Percentiles rank a stretch among this genome's conserved stretches.
phyloP scores from a whole-genome alignment of 2,888 invertebrate genomes.

The Hypolimnas misippus region DNA sequence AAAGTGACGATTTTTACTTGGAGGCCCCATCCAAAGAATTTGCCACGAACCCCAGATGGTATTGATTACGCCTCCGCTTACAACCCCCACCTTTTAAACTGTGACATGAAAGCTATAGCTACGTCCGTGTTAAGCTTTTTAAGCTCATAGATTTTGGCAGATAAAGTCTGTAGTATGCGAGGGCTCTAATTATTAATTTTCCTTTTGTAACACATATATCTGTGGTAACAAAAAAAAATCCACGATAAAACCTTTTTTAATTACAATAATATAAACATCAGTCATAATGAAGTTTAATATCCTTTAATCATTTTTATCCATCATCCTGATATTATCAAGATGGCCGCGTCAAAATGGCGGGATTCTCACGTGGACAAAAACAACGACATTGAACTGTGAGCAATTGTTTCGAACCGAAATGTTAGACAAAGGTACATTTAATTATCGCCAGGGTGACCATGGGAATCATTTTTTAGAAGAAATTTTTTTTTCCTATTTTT shows the following conservation, averaged over 20 bases:
- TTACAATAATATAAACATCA: background rate
- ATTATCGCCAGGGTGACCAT: conserved; percentile 55
- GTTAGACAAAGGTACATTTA: conserved; percentile 71
- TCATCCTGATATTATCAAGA: conserved; percentile 36
- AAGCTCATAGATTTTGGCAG: too few relatives aligned
- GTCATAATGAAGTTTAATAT: background rate
- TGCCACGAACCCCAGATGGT: too few relatives aligned
- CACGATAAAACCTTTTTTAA: background rate
- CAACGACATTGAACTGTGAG: conserved; percentile 63
- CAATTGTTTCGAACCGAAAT: conserved; percentile 58
- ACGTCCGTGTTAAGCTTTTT: too few relatives aligned
- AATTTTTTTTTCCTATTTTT: too few relatives aligned
- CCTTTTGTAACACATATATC: too few relatives aligned
- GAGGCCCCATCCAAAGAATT: too few relatives aligned
- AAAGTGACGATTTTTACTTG: too few relatives aligned
- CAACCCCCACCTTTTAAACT: too few relatives aligned
- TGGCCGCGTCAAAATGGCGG: conserved; percentile 54
- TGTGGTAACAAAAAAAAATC: background rate
- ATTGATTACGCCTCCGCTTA: too few relatives aligned
- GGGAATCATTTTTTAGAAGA: too few relatives aligned
- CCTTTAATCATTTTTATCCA: conserved; percentile 19
- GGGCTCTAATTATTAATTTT: background rate
- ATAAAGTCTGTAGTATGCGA: background rate
- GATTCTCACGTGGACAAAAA: conserved; percentile 57
- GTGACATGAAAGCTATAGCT: too few relatives aligned